Evolutionary conservation across 2,888 invertebrate genomes (phyloP).

Genomic region (Dyspetes luteomarginatus): DNA sequence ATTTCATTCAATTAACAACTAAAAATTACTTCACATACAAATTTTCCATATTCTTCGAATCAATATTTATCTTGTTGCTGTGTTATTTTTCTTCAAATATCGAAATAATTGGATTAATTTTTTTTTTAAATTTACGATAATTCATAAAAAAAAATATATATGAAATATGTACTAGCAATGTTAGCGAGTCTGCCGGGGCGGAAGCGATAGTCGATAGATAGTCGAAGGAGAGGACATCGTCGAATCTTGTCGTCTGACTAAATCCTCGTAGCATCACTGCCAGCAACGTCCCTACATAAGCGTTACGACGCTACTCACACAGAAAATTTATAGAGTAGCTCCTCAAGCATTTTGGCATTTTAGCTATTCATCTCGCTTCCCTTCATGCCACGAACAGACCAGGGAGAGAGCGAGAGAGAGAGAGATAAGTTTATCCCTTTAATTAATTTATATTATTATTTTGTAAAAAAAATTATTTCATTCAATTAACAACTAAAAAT

Average conservation of each 20-base stretch:
- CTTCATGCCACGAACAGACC: neutral
- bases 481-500: no score
- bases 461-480: neutral
- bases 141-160: neutral
- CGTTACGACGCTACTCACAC: neutral
- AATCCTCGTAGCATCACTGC: conserved; percentile 21
- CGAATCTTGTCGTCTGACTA: conserved; percentile 32
- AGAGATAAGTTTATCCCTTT: neutral
- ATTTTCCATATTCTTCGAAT: no score
- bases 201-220: conserved; percentile 19
- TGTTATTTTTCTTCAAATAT: neutral
- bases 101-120: neutral
- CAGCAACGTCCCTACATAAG: neutral
- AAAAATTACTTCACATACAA: no score
- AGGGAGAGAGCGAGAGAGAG: conserved; percentile 6
- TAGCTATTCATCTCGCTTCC: conserved; percentile 15
- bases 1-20: no score
- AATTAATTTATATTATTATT: neutral
- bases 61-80: neutral
- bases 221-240: conserved; percentile 19
- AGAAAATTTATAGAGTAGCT: conserved; percentile 18
- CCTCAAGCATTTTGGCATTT: conserved; percentile 22
- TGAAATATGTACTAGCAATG: neutral
- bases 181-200: neutral
- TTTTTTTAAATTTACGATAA: neutral